Evolutionary conservation across 2,797 vertebrate genomes (phyloP), one percentile per base, ranked within the genome.

Genomic region (Cuniculus paca): DNA sequence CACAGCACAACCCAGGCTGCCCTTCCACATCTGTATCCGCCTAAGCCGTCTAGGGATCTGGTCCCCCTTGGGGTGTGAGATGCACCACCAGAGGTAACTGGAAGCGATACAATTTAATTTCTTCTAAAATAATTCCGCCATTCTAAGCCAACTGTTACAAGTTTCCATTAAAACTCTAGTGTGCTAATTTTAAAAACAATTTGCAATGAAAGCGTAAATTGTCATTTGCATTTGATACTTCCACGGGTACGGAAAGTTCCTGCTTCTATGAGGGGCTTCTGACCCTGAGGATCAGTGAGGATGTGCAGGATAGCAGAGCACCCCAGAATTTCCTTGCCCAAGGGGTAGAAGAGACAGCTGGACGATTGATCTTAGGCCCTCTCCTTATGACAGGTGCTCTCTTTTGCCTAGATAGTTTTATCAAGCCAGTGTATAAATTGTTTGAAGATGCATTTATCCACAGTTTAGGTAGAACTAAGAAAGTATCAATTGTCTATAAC

Each of bases 241-340:
- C 50, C 26, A 36, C 52, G 48, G 68, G 50, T 19, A n/a, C 0
- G 31, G 31, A 83, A 68, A 52, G 56, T 50, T 52, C 61, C 77
- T 90, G 56, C 36, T 68, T 70, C 22, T 50, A n/a, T 17, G n/a
- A 58, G 60, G 50, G 34, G 3, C 45, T 19, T 2, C 10, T 16
- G 52, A 7, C 6, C 48, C 1, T 0, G 0, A 2, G 7, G 28
- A 16, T 54, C 34, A 63, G 20, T n/a, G 16, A 28, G 63, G 45
- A 17, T n/a, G 26, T 88, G 39, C 7, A 52, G 16, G 17, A 36
- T 1, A 28, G 11, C 24, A 52, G 52, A 63, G 26, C 14, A 34
- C 24, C 56, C 65, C 45, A 16, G 70, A 90, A 48, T n/a, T 45
- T 70, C n/a, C 52, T 94, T 8, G 0, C 2, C 24, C 20, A 42